A percentile compares a stretch with the other conserved stretches of the same genome.
phyloP scores from a whole-genome alignment of 2,113 vertebrate genomes.

The Oncorhynchus keta region DNA sequence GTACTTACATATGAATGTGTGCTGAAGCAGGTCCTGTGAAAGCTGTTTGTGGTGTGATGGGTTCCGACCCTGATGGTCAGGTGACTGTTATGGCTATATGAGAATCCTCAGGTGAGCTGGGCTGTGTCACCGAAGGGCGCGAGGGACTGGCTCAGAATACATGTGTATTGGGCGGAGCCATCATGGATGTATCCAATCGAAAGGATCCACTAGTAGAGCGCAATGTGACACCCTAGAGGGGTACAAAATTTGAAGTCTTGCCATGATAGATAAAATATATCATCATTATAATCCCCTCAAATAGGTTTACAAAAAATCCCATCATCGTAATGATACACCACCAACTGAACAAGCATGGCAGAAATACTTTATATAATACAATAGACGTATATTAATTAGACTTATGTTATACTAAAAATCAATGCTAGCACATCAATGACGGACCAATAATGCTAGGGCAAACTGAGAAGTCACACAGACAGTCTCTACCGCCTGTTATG shows the following conservation, averaged over 20 bases:
- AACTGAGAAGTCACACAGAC: too few relatives aligned
- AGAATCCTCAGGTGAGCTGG: slow-evolving; percentile 56
- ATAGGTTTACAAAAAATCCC: too few relatives aligned
- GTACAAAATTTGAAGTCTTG: neutral
- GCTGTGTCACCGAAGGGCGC: slow-evolving; percentile 27
- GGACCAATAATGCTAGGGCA: too few relatives aligned
- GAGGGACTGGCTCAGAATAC: slow-evolving; percentile 11
- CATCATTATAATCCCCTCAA: too few relatives aligned
- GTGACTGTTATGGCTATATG: slow-evolving; percentile 33
- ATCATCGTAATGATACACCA: too few relatives aligned
- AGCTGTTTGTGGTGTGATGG: slow-evolving; percentile 20
- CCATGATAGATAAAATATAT: neutral
- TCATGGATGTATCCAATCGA: slow-evolving; percentile 30
- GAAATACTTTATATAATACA: too few relatives aligned
- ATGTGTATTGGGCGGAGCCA: slow-evolving; percentile 50
- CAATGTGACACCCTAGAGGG: slow-evolving; percentile 46
- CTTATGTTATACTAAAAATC: too few relatives aligned
- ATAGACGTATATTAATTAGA: too few relatives aligned
- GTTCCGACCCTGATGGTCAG: slow-evolving; percentile 20
- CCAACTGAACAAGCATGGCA: too few relatives aligned
- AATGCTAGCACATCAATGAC: too few relatives aligned
- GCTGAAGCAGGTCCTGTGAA: slow-evolving; percentile 9
- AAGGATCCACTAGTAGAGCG: slow-evolving; percentile 15
- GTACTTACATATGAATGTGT: slow-evolving; percentile 51
- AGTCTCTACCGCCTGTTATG: neutral